Evolutionary conservation across 2,888 invertebrate species (phyloP).

Genomic region (Drosophila melanocephala): DNA sequence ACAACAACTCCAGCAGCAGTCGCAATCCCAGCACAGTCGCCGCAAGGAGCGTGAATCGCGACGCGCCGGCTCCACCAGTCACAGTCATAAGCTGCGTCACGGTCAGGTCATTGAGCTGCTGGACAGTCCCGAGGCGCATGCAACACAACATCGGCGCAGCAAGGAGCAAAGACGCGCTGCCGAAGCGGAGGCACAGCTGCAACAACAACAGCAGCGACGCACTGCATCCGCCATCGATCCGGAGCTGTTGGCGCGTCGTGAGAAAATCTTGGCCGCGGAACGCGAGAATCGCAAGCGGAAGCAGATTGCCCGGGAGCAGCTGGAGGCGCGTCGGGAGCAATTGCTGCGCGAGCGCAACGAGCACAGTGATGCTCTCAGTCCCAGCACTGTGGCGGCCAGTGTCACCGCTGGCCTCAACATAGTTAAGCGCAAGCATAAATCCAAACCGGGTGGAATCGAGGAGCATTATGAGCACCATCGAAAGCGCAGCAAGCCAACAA

Average conservation of each 20-base stretch:
- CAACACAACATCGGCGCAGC: constrained; percentile 63
- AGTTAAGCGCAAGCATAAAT: constrained; percentile 71
- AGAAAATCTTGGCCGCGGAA: constrained; percentile 90
- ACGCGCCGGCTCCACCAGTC: constrained; percentile 22
- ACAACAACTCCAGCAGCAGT: constrained; percentile 24
- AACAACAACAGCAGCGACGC: constrained; percentile 54
- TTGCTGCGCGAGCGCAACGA: constrained; percentile 74
- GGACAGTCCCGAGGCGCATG: constrained; percentile 84
- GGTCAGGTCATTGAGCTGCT: constrained; percentile 85
- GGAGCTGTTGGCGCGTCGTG: constrained; percentile 88
- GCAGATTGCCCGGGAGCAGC: constrained; percentile 90
- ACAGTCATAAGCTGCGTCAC: constrained; percentile 69
- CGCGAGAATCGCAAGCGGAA: constrained; percentile 92
- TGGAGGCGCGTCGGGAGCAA: constrained; percentile 89
- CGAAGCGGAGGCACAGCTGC: constrained; percentile 70
- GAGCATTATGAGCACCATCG: constrained; percentile 60
- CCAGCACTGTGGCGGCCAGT: constrained; percentile 82
- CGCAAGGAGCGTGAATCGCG: constrained; percentile 72
- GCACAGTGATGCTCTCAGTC: constrained; percentile 77
- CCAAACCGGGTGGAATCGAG: constrained; percentile 36
- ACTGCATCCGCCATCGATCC: constrained; percentile 83
- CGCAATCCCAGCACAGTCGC: constrained; percentile 47
- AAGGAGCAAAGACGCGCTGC: constrained; percentile 61
- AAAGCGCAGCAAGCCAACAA: constrained; percentile 70
- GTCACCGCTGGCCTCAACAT: constrained; percentile 83